phyloP scores from a whole-genome alignment of 2,797 vertebrate species.

The Hoplostethus atlanticus region DNA sequence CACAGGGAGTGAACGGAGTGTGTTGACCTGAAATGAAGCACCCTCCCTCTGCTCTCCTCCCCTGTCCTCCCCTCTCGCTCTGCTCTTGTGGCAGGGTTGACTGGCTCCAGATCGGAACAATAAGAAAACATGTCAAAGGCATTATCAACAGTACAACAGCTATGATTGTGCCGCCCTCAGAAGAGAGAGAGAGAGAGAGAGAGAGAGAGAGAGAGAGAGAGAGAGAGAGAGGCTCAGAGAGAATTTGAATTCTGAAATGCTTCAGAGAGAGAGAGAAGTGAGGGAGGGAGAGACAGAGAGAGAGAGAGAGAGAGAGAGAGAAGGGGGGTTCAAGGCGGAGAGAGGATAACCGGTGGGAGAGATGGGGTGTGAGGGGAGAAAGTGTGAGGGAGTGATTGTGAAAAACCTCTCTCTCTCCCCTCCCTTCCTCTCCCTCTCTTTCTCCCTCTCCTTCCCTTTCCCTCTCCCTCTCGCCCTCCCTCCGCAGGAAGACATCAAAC shows the following conservation, averaged over 20 bases:
- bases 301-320: conserved; percentile 42
- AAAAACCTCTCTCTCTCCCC: conserved; percentile 52
- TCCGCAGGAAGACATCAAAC: conserved; percentile 71
- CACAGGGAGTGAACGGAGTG: conserved; percentile 20
- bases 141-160: conserved; percentile 84
- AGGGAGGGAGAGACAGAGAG: conserved; percentile 4
- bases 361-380: conserved; percentile 52
- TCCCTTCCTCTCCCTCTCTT: conserved; percentile 22
- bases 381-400: conserved; percentile 42
- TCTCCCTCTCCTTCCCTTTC: conserved; percentile 26
- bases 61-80: conserved; percentile 31
- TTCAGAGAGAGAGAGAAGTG: conserved; percentile 10
- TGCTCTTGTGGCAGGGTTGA: conserved; percentile 75
- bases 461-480: conserved; percentile 9
- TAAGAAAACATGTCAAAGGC: conserved; percentile 86
- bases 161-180: conserved; percentile 53
- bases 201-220: conserved; percentile 9
- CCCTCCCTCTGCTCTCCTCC: conserved; percentile 62
- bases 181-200: conserved; percentile 6
- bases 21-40: conserved; percentile 28
- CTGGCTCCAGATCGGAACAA: conserved; percentile 84
- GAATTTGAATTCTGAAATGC: too few species aligned
- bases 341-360: conserved; percentile 26
- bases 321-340: conserved; percentile 14
- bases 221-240: background rate